phyloP scores from a whole-genome alignment of 2,113 vertebrate genomes.

The Stomatorhinus ivindoensis region DNA sequence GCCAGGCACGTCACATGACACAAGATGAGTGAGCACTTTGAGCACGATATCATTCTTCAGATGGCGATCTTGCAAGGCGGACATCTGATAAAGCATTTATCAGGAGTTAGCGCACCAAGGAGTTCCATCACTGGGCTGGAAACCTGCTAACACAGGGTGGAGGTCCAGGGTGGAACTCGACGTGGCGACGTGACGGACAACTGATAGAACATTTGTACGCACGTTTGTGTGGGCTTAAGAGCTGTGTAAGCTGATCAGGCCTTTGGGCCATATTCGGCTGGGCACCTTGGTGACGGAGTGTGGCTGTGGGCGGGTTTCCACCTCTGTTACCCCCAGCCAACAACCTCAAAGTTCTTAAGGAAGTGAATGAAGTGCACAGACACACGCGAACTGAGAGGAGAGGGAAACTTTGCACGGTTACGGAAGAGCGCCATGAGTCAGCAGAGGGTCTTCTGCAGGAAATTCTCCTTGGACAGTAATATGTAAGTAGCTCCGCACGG shows the following conservation, averaged over 20 bases:
- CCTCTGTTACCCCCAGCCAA: background rate
- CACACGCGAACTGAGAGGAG: background rate
- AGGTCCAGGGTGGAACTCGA: background rate
- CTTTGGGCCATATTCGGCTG: background rate
- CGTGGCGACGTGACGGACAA: background rate
- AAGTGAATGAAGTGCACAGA: background rate
- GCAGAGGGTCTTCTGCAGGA: conserved; percentile 31
- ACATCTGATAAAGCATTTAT: background rate
- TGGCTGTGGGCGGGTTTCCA: background rate
- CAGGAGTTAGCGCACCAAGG: background rate
- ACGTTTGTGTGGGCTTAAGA: no score
- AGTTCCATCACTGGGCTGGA: background rate
- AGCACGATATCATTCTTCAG: background rate
- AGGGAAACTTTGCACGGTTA: background rate
- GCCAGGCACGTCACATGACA: background rate
- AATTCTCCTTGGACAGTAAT: conserved; percentile 50
- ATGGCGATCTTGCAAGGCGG: background rate
- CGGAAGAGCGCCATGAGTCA: conserved; percentile 35
- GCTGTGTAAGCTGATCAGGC: no score
- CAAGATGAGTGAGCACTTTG: background rate
- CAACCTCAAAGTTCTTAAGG: background rate
- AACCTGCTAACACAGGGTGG: background rate
- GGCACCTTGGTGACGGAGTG: no score
- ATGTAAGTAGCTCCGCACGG: conserved; percentile 45
- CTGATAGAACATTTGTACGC: background rate